phyloP scores from a whole-genome alignment of 2,888 invertebrate genomes.

The Lottia gigantea region DNA sequence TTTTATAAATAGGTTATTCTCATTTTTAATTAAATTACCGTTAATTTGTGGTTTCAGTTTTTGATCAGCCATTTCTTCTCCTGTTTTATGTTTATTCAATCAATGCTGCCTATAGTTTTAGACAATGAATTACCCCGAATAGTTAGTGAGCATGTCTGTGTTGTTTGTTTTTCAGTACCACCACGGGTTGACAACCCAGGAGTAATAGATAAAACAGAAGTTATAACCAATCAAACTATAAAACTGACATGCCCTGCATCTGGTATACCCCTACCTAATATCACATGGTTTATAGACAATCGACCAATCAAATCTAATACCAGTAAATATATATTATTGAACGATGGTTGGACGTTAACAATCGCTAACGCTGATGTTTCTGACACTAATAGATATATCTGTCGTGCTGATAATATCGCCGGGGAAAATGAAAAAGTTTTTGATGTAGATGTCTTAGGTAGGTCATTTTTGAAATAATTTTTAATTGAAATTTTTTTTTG shows the following conservation, averaged over 20 bases:
- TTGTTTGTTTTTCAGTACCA: conserved; percentile 59
- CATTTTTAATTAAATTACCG: no score
- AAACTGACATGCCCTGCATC: conserved; percentile 69
- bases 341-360: conserved; percentile 55
- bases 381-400: conserved; percentile 65
- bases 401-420: conserved; percentile 69
- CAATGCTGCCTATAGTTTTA: no score
- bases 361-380: conserved; percentile 39
- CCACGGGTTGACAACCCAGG: conserved; percentile 67
- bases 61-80: no score
- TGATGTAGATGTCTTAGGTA: conserved; percentile 74
- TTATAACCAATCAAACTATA: conserved; percentile 55
- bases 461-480: conserved; percentile 40
- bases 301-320: conserved; percentile 38
- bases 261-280: conserved; percentile 68
- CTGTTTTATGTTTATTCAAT: no score
- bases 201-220: conserved; percentile 52
- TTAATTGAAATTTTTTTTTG: no score
- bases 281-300: conserved; percentile 67
- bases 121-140: no score
- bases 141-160: no score
- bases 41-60: no score
- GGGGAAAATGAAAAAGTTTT: conserved; percentile 66
- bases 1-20: no score
- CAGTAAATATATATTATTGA: conserved; percentile 37